Percentiles rank a stretch among this genome's conserved stretches.
Evolutionary conservation across 2,113 vertebrate genomes (phyloP).

Genomic region (Callospermophilus lateralis): DNA sequence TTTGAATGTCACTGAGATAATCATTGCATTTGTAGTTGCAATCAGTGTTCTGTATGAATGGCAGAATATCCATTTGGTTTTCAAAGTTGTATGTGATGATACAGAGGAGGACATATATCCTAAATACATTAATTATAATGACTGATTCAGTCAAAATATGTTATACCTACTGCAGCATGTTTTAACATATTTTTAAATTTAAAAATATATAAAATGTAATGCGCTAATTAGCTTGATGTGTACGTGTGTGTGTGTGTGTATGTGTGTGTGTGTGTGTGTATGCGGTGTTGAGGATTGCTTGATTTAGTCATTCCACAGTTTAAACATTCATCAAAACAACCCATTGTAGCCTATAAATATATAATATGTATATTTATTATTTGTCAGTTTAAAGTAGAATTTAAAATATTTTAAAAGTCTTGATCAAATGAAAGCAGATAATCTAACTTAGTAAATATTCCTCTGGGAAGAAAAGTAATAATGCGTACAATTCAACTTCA

Average conservation of each 20-base stretch:
- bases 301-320: neutral
- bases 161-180: neutral
- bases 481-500: neutral
- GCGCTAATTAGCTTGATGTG: neutral
- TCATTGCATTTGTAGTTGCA: neutral
- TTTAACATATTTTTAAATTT: slow-evolving; percentile 27
- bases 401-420: neutral
- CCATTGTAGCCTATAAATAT: neutral
- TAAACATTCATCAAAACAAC: neutral
- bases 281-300: neutral
- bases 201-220: neutral
- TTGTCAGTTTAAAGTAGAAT: neutral
- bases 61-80: neutral
- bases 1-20: neutral
- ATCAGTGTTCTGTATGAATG: neutral
- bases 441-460: neutral
- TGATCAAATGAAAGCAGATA: neutral
- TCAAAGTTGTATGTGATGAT: neutral
- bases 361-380: neutral
- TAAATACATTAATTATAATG: neutral
- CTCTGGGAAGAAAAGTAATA: neutral
- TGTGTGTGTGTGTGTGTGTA: too few species aligned
- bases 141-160: slow-evolving; percentile 23
- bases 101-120: neutral
- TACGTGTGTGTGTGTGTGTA: too few species aligned